These are phyloP conservation scores for Trididemnum miniatum DNA, from an alignment of 23 tunicate species.

Conservation along the genomic window DNA sequence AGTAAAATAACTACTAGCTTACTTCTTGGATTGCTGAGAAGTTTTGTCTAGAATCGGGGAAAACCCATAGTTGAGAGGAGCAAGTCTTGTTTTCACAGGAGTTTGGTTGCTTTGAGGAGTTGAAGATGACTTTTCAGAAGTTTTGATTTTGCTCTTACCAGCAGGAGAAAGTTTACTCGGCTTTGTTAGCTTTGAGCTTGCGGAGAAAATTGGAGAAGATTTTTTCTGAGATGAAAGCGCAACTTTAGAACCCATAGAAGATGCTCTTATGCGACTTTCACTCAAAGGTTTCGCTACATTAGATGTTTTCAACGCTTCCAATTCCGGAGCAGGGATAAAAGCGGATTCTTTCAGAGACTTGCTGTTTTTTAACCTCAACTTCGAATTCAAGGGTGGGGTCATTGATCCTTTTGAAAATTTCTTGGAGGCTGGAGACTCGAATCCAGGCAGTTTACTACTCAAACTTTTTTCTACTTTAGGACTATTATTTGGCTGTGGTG, in stretches of 20 bases:
- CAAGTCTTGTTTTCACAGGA: constrained; percentile 30
- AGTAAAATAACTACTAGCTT: too few relatives aligned
- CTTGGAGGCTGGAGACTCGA: background rate
- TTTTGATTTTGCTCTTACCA: background rate
- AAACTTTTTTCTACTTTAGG: background rate
- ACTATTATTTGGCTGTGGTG: constrained; percentile 13
- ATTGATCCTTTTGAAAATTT: constrained; percentile 11
- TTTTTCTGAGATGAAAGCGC: background rate
- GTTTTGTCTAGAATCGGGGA: too few relatives aligned
- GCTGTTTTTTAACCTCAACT: constrained; percentile 22
- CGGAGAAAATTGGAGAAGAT: background rate
- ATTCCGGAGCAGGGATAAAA: too few relatives aligned
- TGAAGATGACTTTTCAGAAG: background rate
- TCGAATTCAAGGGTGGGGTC: constrained; percentile 19
- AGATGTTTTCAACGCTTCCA: too few relatives aligned
- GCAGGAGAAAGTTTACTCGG: background rate
- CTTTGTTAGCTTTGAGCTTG: background rate
- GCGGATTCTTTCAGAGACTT: background rate
- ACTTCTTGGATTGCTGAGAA: too few relatives aligned
- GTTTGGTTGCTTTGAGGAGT: background rate
- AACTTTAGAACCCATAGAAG: background rate
- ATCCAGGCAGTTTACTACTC: background rate
- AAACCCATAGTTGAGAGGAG: constrained; percentile 57
- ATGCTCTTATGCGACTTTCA: background rate
- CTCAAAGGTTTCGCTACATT: too few relatives aligned